A percentile compares a stretch with the other conserved stretches of the same genome.
Evolutionary conservation across 2,888 invertebrate species (phyloP).

Genomic region (Andrena trimmerana): DNA sequence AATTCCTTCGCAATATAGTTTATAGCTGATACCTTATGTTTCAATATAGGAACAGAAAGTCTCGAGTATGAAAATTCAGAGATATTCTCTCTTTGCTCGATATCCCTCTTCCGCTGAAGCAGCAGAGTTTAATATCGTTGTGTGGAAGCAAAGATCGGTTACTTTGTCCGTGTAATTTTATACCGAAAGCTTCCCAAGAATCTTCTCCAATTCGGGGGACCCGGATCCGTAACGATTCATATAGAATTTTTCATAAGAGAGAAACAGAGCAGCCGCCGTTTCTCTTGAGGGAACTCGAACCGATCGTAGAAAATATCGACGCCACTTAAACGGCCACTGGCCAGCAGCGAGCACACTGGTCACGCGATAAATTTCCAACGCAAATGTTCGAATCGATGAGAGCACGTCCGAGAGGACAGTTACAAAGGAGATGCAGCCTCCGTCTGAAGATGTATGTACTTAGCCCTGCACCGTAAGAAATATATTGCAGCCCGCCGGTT

Average conservation of each 20-base stretch:
- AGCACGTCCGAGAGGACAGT: slow-evolving; percentile 43
- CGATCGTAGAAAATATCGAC: slow-evolving; percentile 28
- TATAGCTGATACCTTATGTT: background rate
- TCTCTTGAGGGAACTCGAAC: too few relatives aligned
- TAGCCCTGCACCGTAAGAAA: slow-evolving; percentile 50
- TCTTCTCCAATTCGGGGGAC: background rate
- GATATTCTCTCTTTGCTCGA: background rate
- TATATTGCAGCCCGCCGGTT: slow-evolving; percentile 43
- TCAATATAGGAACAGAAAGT: slow-evolving; percentile 4
- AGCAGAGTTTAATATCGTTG: slow-evolving; percentile 19
- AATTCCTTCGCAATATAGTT: slow-evolving; percentile 1
- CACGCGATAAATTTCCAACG: slow-evolving; percentile 42
- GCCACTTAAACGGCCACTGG: background rate
- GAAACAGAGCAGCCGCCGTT: background rate
- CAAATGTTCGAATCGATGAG: slow-evolving; percentile 16
- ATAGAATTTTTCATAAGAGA: background rate
- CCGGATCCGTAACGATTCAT: background rate
- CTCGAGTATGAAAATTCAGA: background rate
- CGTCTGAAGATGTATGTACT: slow-evolving; percentile 42
- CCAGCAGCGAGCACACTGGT: background rate
- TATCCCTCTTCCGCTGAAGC: background rate
- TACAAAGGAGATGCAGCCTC: slow-evolving; percentile 43
- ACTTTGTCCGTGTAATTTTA: slow-evolving; percentile 14
- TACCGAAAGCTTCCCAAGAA: slow-evolving; percentile 5
- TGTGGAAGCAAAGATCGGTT: slow-evolving; percentile 9